Evolutionary conservation across 1,140 invertebrate genomes (phyloP).

Genomic region (Magallana angulata): DNA sequence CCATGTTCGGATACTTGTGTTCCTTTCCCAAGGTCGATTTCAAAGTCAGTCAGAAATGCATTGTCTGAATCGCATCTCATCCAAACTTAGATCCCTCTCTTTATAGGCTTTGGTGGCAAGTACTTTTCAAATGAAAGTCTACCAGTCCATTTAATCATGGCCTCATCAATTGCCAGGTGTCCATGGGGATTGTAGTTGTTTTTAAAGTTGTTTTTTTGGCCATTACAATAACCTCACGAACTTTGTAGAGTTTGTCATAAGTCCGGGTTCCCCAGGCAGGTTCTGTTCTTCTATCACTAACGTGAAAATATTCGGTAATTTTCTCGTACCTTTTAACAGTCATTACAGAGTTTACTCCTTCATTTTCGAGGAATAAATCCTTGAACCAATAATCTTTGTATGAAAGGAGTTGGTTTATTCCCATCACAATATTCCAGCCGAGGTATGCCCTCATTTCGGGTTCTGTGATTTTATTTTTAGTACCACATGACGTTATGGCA

Average conservation of each 20-base stretch:
- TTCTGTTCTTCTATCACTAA: background rate
- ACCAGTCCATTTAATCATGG: constrained; percentile 80
- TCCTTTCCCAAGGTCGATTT: constrained; percentile 50
- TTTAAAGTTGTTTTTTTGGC: constrained; percentile 37
- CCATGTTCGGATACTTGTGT: constrained; percentile 18
- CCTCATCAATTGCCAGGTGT: constrained; percentile 73
- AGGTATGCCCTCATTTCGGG: too few species aligned
- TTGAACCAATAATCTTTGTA: constrained; percentile 23
- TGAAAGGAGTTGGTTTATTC: too few species aligned
- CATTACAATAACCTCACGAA: constrained; percentile 48
- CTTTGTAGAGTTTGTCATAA: constrained; percentile 61
- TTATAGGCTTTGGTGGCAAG: constrained; percentile 77
- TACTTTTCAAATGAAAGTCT: constrained; percentile 78
- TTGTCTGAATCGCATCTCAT: constrained; percentile 54
- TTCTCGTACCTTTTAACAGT: constrained; percentile 55
- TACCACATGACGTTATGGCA: background rate
- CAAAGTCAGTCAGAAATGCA: constrained; percentile 51
- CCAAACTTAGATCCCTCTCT: constrained; percentile 79
- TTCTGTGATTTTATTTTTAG: background rate
- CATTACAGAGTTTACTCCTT: constrained; percentile 55
- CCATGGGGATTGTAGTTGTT: constrained; percentile 40
- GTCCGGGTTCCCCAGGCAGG: background rate
- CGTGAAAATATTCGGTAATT: constrained; percentile 61
- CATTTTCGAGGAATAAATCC: constrained; percentile 39
- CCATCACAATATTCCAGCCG: too few species aligned